These are phyloP conservation scores for Pseudomyrmex gracilis DNA, from an alignment of 1,140 invertebrate species.

Conservation along the genomic window DNA sequence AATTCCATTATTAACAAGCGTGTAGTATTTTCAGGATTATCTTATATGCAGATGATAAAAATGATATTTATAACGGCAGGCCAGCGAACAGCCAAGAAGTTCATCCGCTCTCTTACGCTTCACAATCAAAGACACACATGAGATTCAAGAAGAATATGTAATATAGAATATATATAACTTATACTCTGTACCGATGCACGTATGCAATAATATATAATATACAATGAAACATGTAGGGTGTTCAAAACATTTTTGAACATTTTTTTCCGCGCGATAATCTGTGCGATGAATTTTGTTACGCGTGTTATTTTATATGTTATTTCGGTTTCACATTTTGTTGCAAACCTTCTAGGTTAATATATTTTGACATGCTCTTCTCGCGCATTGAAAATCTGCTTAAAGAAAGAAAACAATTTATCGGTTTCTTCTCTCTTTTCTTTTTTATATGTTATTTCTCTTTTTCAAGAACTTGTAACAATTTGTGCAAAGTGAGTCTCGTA, in stretches of 20 bases:
- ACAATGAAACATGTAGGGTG: constrained; percentile 52
- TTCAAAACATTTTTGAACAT: neutral
- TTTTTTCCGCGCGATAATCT: neutral
- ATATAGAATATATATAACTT: constrained; percentile 32
- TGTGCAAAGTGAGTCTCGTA: neutral
- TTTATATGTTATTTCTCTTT: neutral
- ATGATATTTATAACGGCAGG: constrained; percentile 25
- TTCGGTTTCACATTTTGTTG: neutral
- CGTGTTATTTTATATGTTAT: neutral
- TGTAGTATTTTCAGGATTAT: constrained; percentile 23
- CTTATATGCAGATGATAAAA: constrained; percentile 11
- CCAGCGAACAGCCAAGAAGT: constrained; percentile 17
- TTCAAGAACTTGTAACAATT: neutral
- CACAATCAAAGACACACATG: no score
- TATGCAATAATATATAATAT: constrained; percentile 45
- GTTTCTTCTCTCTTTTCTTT: neutral
- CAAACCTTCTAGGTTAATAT: no score
- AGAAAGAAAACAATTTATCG: no score
- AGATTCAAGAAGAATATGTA: no score
- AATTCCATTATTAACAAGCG: neutral
- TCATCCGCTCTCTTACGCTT: neutral
- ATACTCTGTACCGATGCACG: constrained; percentile 46
- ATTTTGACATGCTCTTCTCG: no score
- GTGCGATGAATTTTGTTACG: neutral
- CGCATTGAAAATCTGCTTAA: no score